phyloP scores from a whole-genome alignment of 2,797 vertebrate genomes.

The Adrianichthys oophorus region DNA sequence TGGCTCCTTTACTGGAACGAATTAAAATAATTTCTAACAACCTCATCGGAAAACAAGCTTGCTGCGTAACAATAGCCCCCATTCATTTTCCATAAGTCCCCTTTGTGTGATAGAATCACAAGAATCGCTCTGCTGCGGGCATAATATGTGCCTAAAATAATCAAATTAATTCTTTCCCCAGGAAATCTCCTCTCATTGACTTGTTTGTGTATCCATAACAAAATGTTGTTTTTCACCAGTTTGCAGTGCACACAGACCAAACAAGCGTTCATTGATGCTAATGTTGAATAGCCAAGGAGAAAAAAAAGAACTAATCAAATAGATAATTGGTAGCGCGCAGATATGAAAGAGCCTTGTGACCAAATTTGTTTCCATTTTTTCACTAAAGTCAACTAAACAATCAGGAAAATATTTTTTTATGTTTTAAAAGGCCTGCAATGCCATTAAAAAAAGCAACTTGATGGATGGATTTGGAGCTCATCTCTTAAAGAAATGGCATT shows the following conservation, averaged over 20 bases:
- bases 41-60: slow-evolving; percentile 84
- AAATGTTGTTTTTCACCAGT: slow-evolving; percentile 77
- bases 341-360: slow-evolving; percentile 59
- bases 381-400: slow-evolving; percentile 56
- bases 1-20: slow-evolving; percentile 82
- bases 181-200: slow-evolving; percentile 67
- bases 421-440: slow-evolving; percentile 4
- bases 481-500: too few relatives aligned
- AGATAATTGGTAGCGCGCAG: slow-evolving; percentile 17
- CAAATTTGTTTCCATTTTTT: slow-evolving; percentile 30
- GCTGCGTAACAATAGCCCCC: slow-evolving; percentile 74
- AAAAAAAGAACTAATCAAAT: slow-evolving; percentile 37
- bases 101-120: slow-evolving; percentile 82
- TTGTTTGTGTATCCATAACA: slow-evolving; percentile 79
- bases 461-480: too few relatives aligned
- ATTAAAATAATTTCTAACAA: slow-evolving; percentile 93
- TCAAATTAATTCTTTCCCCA: slow-evolving; percentile 76
- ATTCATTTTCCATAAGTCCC: slow-evolving; percentile 79
- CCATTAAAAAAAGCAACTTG: too few relatives aligned
- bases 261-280: slow-evolving; percentile 54
- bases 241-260: slow-evolving; percentile 46
- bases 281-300: slow-evolving; percentile 32
- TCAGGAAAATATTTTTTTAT: slow-evolving; percentile 42
- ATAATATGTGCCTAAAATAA: slow-evolving; percentile 81
- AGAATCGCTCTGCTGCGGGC: slow-evolving; percentile 79